Evolutionary conservation across 2,888 invertebrate genomes (phyloP), one percentile per base, ranked within the genome.

Genomic region (Bombylius major): DNA sequence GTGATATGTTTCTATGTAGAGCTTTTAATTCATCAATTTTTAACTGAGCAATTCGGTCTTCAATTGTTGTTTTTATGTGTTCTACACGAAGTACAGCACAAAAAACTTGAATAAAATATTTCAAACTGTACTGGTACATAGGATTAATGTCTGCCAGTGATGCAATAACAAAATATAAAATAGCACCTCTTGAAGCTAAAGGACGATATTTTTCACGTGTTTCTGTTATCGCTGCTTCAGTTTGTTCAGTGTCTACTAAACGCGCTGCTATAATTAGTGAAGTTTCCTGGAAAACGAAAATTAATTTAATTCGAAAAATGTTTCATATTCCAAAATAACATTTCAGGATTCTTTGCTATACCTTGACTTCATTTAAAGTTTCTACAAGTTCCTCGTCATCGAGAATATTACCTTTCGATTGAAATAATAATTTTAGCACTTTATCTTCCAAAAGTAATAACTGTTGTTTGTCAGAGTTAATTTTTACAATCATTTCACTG

Each of bases 91-190:
- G 89, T 0, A 92, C 91, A 62, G 79, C 78, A 65, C 86, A 87
- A 66, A 94, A 88, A 3, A 94, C 82, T 58, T 71, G 66, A 1
- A 82, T 89, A 68, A 94, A 95, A 76, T 93, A 94, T 65, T 89
- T 91, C 45, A 95, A 76, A 0, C 93, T 94, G 75, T 88, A 95
- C 74, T 96, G 95, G 73, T 96, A 96, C 95, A 95, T 95, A 0
- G 93, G 90, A 73, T 96, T 94, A 57, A 96, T 88, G 65, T 91
- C 88, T 0, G 90, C 86, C 23, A 96, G 76, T 67, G 87, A 86
- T 0, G 91, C 87, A 4, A 95, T 89, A 0, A 92, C 90, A 71
- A 95, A 95, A 73, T 91, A 96, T 5, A 96, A 75, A 23, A 91
- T 86, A 0, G 94, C 90, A 1, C 94, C 95, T 60, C 93, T 82